Conservation (phyloP, 2,113 vertebrate genomes). For the Calyptommatus sinebrachiatus region DNA sequence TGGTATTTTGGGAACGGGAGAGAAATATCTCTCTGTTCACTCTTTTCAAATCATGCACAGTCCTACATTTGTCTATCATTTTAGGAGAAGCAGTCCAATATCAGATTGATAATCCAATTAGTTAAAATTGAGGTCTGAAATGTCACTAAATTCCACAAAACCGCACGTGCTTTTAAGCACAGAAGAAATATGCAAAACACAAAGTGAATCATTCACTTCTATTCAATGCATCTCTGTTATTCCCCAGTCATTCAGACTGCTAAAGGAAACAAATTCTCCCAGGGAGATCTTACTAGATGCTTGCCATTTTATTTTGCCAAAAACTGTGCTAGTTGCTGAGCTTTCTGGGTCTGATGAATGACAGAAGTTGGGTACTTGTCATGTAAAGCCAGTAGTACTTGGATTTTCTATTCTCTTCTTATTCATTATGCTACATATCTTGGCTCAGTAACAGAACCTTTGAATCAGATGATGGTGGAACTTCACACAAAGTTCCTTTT, state of each 20-base stretch:
- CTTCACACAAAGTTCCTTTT: constrained; percentile 60
- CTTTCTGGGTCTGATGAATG: constrained; percentile 41
- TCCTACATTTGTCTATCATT: not conserved
- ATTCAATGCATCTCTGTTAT: not conserved
- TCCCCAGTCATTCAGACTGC: constrained; percentile 27
- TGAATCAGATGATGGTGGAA: constrained; percentile 50
- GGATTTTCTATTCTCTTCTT: constrained; percentile 51
- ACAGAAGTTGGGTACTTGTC: constrained; percentile 54
- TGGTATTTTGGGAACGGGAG: no score
- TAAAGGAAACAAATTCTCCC: constrained; percentile 36
- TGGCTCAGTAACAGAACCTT: constrained; percentile 53
- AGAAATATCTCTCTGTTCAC: no score
- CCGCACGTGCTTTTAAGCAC: not conserved
- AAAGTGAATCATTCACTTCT: not conserved
- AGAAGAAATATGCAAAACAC: not conserved
- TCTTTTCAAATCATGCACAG: not conserved
- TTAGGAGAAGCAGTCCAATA: not conserved
- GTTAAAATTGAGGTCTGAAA: not conserved
- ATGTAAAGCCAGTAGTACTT: constrained; percentile 58
- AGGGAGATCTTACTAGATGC: constrained; percentile 32
- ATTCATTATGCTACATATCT: constrained; percentile 54
- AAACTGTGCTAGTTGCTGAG: constrained; percentile 37
- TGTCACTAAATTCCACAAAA: not conserved
- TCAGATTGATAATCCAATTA: not conserved
- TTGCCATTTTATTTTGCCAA: constrained; percentile 44